Base-by-base conservation (phyloP, 2,113 vertebrate species). In the Pteronura brasiliensis region DNA sequence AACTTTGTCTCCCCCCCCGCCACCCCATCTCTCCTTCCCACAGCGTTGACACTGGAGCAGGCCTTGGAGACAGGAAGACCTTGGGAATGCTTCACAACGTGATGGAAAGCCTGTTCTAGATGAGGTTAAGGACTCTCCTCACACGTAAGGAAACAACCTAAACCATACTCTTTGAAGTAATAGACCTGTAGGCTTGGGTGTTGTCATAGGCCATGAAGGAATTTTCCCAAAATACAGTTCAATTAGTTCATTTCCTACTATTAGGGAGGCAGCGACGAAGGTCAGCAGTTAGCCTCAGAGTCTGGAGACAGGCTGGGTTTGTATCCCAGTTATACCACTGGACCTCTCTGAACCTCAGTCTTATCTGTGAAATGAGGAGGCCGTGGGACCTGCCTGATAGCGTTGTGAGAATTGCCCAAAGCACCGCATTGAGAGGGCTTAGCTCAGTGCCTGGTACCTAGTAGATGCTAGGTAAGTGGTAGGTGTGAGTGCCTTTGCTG, bases 1-100 rank as follows among this genome's bases (percentile, higher is more conserved):
- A 34, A 21, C 42, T 83, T 79, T 79, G n/a, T 9, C 2, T 18
- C 52, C 52, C 52, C 10, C 52, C 52, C 52, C n/a, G n/a, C 10
- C 2, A 9, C 2, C 7, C 34, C 17, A 65, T 65, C 29, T 65
- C 7, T 8, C 15, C 1, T 6, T 2, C 8, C 49, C 7, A 1
- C 17, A 29, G 27, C 21, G 31, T 27, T 92, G 44, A 65, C 2
- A 4, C 55, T 39, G 57, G 47, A 63, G 71, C 85, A 57, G 36
- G 67, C 71, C 57, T 85, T 10, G 0, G 63, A 34, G 27, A 65
- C 31, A 47, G 90, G 89, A 47, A 52, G 25, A 23, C n/a, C 27
- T 74, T 20, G 11, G 44, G 36, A 1, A 23, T 21, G 14, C 59
- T 42, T n/a, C 52, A 59, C 72, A 27, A 0, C 42, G 69, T 65